Base-by-base conservation (phyloP, 2,888 invertebrate species). In the Abrostola tripartita region DNA sequence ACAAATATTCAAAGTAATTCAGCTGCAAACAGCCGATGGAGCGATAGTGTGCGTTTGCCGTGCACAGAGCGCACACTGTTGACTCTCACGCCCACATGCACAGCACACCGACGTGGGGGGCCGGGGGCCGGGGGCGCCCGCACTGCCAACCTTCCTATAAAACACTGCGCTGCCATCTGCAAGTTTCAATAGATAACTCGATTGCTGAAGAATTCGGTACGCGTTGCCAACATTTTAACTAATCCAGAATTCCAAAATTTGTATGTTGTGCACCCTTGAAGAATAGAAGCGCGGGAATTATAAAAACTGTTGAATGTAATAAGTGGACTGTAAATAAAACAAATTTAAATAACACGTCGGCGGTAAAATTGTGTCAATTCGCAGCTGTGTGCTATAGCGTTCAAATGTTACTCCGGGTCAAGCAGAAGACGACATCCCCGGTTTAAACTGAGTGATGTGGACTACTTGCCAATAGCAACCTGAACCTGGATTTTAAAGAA, bases 141-240 rank as follows among this genome's bases (percentile, higher is more conserved):
- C 82, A 81, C 84, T 81, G 83, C 83, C 88, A 87, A 86, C 90
- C 86, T 87, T 89, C 83, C 88, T 92, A 94, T 94, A 94, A 91
- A 94, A 93, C 88, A 92, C 90, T 87, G 89, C 91, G 89, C 93
- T 90, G 94, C 93, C 94, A 93, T 94, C 94, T 94, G 91, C 92
- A 92, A 91, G 94, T 93, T 93, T 92, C 91, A 93, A 94, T 94
- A 91, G 91, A 91, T 91, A 94, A 94, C 94, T 92, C 90, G 92
- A 89, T 85, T 88, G 89, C 90, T 89, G 90, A 90, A 88, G 84
- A 88, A 90, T 86, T 87, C 89, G 86, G 89, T 90, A 85, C 92
- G 91, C 88, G 92, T 87, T 91, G 85, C 89, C 88, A 93, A 92
- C 90, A 90, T 89, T 88, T 85, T 79, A 84, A 81, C 81, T 83